These are phyloP conservation scores for Oconnorella tubifera DNA, from an alignment of 2,888 invertebrate species.

Conservation along the genomic window DNA sequence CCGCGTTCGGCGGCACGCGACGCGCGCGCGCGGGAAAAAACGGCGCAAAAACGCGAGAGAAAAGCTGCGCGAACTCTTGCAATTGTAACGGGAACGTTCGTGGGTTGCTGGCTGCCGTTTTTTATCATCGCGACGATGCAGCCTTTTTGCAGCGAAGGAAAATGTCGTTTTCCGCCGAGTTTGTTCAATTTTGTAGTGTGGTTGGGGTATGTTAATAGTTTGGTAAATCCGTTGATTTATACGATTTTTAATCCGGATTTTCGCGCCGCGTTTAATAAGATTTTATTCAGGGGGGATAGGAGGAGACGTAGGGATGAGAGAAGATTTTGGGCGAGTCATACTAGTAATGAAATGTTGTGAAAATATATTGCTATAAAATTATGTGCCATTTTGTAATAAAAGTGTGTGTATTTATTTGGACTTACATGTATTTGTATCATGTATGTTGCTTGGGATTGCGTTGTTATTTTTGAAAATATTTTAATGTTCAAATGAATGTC, in stretches of 20 bases:
- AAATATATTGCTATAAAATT: too few species aligned
- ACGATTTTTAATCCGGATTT: slow-evolving; percentile 90
- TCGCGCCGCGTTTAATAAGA: slow-evolving; percentile 81
- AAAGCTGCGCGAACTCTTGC: slow-evolving; percentile 55
- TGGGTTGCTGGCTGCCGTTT: slow-evolving; percentile 91
- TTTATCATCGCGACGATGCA: slow-evolving; percentile 81
- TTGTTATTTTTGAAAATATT: too few species aligned
- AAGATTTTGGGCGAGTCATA: too few species aligned
- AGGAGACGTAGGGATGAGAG: too few species aligned
- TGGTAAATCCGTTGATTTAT: slow-evolving; percentile 85
- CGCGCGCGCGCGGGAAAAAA: slow-evolving; percentile 43
- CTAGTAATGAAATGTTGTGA: too few species aligned
- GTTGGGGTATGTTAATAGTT: slow-evolving; percentile 88
- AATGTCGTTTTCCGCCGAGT: slow-evolving; percentile 48
- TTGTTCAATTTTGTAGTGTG: slow-evolving; percentile 63
- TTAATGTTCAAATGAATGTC: too few species aligned
- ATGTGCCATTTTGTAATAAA: too few species aligned
- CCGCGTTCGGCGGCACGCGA: slow-evolving; percentile 12
- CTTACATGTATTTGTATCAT: too few species aligned
- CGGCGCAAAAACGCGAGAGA: slow-evolving; percentile 54
- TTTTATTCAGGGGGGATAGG: too few species aligned
- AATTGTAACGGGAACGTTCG: slow-evolving; percentile 85
- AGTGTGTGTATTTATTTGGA: too few species aligned
- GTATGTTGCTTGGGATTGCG: too few species aligned
- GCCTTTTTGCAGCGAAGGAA: slow-evolving; percentile 69